Conservation (phyloP, 2,113 vertebrate species). For the Mandrillus leucophaeus region DNA sequence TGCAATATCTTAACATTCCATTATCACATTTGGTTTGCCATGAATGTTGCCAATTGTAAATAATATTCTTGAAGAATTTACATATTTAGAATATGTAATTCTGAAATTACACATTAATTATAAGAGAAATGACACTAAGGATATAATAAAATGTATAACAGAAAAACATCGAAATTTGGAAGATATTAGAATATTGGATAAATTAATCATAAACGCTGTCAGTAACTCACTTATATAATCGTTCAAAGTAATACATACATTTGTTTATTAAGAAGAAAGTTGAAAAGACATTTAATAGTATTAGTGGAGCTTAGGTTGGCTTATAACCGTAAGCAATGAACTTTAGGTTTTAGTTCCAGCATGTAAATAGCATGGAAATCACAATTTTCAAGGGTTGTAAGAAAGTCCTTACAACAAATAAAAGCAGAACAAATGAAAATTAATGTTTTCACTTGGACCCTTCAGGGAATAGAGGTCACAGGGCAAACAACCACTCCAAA, state of each 20-base stretch:
- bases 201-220: not conserved
- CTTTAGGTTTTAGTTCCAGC: not conserved
- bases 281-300: not conserved
- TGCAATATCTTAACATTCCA: not conserved
- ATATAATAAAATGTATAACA: not conserved
- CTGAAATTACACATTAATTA: not conserved
- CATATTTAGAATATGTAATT: not conserved
- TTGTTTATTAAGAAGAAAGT: not conserved
- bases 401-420: not conserved
- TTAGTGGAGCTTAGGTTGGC: not conserved
- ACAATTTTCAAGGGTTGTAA: not conserved
- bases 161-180: not conserved
- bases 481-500: not conserved
- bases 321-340: not conserved
- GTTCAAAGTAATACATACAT: not conserved
- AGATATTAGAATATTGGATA: not conserved
- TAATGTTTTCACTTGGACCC: not conserved
- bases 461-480: not conserved
- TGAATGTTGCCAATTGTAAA: not conserved
- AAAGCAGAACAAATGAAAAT: not conserved
- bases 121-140: not conserved
- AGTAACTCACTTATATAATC: not conserved
- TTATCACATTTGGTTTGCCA: not conserved
- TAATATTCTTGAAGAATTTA: not conserved
- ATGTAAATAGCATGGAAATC: not conserved